Conservation (phyloP, 92 coral and sea anemone genomes). For the Nematostella vectensis region DNA sequence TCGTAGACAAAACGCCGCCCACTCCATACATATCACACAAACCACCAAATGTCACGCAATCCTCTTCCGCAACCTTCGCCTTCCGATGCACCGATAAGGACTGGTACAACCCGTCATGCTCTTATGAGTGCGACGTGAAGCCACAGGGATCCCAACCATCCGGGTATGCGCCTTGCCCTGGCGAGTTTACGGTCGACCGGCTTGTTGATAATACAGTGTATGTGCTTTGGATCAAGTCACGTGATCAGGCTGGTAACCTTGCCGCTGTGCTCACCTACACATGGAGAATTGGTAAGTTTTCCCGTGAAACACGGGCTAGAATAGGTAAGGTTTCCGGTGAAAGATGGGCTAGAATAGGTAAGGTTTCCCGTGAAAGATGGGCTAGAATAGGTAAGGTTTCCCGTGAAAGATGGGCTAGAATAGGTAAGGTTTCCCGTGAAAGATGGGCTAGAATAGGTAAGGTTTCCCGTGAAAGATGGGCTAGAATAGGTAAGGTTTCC, state of each 20-base stretch:
- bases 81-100: conserved; percentile 44
- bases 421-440: too few relatives aligned
- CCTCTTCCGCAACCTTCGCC: conserved; percentile 24
- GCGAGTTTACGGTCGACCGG: conserved; percentile 13
- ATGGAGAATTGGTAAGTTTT: conserved; percentile 70
- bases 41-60: conserved; percentile 36
- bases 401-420: too few relatives aligned
- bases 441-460: too few relatives aligned
- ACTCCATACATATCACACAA: conserved; percentile 30
- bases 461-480: too few relatives aligned
- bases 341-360: too few relatives aligned
- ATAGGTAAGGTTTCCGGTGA: too few relatives aligned
- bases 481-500: too few relatives aligned
- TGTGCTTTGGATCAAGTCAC: conserved; percentile 51
- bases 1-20: too few relatives aligned
- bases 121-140: conserved; percentile 35
- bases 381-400: too few relatives aligned
- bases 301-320: too few relatives aligned
- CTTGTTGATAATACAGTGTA: conserved; percentile 37
- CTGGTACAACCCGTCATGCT: conserved; percentile 3
- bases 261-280: conserved; percentile 23
- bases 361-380: too few relatives aligned
- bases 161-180: conserved; percentile 29
- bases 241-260: conserved; percentile 63
- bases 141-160: conserved; percentile 13